A percentile compares a stretch with the other conserved stretches of the same genome.
Conservation (phyloP, 2,888 invertebrate genomes). For the Coecobrya sp. region DNA sequence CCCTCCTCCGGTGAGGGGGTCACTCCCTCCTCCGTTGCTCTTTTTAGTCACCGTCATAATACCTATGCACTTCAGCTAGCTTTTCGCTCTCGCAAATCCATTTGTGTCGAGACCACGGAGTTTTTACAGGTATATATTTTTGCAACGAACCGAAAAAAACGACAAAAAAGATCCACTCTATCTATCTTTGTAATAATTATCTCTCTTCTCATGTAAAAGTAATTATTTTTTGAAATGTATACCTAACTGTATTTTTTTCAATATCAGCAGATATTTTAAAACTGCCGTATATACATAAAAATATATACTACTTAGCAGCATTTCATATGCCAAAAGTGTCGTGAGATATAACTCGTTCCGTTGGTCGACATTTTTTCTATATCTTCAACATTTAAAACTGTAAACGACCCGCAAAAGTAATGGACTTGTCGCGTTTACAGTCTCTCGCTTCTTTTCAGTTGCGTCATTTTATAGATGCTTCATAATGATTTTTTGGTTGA, state of each 20-base stretch:
- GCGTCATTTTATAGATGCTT: slow-evolving; percentile 70
- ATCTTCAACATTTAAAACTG: slow-evolving; percentile 72
- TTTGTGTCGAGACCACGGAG: slow-evolving; percentile 86
- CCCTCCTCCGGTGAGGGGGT: slow-evolving; percentile 78
- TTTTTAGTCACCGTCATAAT: slow-evolving; percentile 82
- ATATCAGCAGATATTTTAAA: slow-evolving; percentile 71
- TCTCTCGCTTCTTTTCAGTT: slow-evolving; percentile 79
- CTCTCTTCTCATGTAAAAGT: background rate
- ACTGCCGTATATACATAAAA: slow-evolving; percentile 33
- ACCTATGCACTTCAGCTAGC: slow-evolving; percentile 86
- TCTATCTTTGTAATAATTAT: slow-evolving; percentile 19
- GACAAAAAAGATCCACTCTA: slow-evolving; percentile 13
- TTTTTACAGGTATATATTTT: slow-evolving; percentile 85
- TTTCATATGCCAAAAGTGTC: slow-evolving; percentile 74
- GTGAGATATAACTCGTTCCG: slow-evolving; percentile 75
- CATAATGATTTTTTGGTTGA: background rate
- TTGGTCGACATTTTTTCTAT: slow-evolving; percentile 80
- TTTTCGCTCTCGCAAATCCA: slow-evolving; percentile 86
- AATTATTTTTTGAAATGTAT: slow-evolving; percentile 50
- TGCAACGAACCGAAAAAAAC: slow-evolving; percentile 42
- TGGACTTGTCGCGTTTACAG: slow-evolving; percentile 72
- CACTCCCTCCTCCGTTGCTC: slow-evolving; percentile 82
- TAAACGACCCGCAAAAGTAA: slow-evolving; percentile 63
- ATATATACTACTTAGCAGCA: slow-evolving; percentile 10
- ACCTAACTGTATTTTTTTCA: slow-evolving; percentile 20